Conservation (phyloP, 1,140 invertebrate species). For the Notospermus geniculatus region DNA sequence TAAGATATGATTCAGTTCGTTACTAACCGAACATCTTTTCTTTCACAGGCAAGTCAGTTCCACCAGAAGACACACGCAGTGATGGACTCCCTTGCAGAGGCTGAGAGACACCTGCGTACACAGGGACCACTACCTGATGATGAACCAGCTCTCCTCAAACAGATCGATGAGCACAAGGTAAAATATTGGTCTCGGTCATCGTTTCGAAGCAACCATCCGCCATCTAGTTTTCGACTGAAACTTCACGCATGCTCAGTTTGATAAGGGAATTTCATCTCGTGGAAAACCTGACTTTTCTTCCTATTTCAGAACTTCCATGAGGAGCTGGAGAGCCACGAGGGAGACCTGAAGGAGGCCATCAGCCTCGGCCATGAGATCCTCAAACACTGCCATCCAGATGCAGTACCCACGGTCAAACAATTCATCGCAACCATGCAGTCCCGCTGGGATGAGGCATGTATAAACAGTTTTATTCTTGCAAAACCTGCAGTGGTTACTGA, state of each 20-base stretch:
- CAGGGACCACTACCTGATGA: slow-evolving; percentile 87
- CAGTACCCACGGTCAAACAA: slow-evolving; percentile 89
- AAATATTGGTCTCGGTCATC: no score
- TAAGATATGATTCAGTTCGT: not conserved
- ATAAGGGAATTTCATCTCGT: not conserved
- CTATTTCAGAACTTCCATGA: slow-evolving; percentile 69
- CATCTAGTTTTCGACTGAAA: slow-evolving; percentile 6
- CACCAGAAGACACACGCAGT: slow-evolving; percentile 91
- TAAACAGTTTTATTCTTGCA: slow-evolving; percentile 27
- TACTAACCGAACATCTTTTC: not conserved
- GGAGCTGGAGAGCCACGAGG: slow-evolving; percentile 79
- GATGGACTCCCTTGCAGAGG: slow-evolving; percentile 93
- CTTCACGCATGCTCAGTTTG: no score
- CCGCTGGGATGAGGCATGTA: slow-evolving; percentile 74
- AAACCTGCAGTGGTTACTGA: not conserved
- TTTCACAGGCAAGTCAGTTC: slow-evolving; percentile 76
- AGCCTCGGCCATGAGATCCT: slow-evolving; percentile 84
- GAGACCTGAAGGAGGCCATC: slow-evolving; percentile 83
- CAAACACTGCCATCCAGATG: slow-evolving; percentile 89
- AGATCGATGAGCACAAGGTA: slow-evolving; percentile 57
- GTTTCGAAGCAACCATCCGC: no score
- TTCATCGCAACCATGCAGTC: slow-evolving; percentile 96
- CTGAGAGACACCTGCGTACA: slow-evolving; percentile 85
- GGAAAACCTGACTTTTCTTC: not conserved
- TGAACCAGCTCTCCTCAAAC: slow-evolving; percentile 54